Percentiles rank a stretch among this genome's conserved stretches.
Evolutionary conservation across 2,888 invertebrate genomes (phyloP).

Genomic region (Mechanitis mazaeus): DNA sequence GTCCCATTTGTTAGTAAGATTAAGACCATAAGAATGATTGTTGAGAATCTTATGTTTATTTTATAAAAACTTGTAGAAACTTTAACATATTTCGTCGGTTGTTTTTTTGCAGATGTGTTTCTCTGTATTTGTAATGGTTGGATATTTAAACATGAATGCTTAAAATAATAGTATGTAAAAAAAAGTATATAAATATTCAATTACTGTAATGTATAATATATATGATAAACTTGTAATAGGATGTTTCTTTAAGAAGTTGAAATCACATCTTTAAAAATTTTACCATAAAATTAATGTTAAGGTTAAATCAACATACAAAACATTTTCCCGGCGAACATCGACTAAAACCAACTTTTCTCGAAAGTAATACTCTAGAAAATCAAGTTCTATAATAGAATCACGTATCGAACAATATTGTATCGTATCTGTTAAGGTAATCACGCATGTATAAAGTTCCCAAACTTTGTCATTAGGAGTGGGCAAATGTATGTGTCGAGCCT

Average conservation of each 20-base stretch:
- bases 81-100: background rate
- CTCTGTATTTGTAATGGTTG: too few species aligned
- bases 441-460: conserved; percentile 65
- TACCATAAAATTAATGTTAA: too few species aligned
- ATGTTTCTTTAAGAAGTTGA: too few species aligned
- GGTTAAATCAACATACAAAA: too few species aligned
- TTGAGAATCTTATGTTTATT: background rate
- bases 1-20: conserved; percentile 15
- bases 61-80: background rate
- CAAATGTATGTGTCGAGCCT: conserved; percentile 53
- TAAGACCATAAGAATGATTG: background rate
- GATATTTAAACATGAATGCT: too few species aligned
- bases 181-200: too few species aligned
- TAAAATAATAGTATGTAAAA: too few species aligned
- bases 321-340: too few species aligned
- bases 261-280: too few species aligned
- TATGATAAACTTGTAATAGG: too few species aligned
- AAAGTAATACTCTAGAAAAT: conserved; percentile 14
- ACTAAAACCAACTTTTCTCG: background rate
- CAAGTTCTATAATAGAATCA: conserved; percentile 26
- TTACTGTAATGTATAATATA: too few species aligned
- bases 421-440: conserved; percentile 52
- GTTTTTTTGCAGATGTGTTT: too few species aligned
- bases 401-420: conserved; percentile 33
- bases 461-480: conserved; percentile 70